A percentile compares a stretch with the other conserved stretches of the same genome.
Conservation (phyloP, 2,797 vertebrate species). For the Emys orbicularis region DNA sequence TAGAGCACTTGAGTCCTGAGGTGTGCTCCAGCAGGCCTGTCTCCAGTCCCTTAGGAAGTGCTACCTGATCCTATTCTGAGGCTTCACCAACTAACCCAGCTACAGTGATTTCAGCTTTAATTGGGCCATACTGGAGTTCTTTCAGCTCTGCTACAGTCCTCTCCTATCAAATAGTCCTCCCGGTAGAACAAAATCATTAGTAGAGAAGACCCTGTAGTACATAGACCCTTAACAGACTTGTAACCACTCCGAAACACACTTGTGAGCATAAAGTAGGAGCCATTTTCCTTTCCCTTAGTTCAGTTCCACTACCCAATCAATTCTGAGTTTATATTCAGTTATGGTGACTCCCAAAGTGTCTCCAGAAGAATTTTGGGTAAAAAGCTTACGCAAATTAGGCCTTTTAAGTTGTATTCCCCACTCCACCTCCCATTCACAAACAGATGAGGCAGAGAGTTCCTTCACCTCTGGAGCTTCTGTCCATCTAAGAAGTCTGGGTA, state of each 20-base stretch:
- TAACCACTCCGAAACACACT: background rate
- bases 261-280: background rate
- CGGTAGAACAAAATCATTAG: background rate
- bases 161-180: background rate
- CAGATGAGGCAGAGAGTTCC: background rate
- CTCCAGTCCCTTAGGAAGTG: background rate
- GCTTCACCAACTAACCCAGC: fast-evolving
- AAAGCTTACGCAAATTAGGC: background rate
- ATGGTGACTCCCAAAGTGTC: background rate
- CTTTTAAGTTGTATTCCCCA: background rate
- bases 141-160: background rate
- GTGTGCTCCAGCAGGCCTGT: background rate
- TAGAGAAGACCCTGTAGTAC: background rate
- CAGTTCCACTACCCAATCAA: background rate
- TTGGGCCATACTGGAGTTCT: background rate
- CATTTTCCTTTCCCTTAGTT: background rate
- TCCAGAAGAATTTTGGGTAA: background rate
- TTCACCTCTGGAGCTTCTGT: slow-evolving; percentile 44
- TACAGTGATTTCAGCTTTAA: fast-evolving
- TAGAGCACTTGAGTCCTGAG: background rate
- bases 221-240: background rate
- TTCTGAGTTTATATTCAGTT: background rate
- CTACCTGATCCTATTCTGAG: background rate
- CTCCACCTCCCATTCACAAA: background rate
- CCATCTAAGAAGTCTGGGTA: slow-evolving; percentile 46